A percentile compares a stretch with the other conserved stretches of the same genome.
phyloP scores from a whole-genome alignment of 2,113 vertebrate genomes.

The Labeo catla region DNA sequence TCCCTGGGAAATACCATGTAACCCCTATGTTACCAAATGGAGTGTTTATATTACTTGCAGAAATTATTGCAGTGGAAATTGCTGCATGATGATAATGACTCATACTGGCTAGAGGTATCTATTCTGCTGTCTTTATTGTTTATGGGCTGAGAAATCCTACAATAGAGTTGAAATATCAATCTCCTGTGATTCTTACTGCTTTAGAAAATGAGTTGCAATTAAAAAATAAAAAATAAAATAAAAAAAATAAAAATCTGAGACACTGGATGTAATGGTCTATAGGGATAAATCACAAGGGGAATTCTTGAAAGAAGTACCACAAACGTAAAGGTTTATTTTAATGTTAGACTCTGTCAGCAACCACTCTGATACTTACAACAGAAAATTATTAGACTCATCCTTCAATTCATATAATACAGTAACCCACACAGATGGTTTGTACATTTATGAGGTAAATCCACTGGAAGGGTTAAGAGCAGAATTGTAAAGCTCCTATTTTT shows the following conservation, averaged over 20 bases:
- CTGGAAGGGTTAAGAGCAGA: not conserved
- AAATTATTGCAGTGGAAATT: constrained; percentile 48
- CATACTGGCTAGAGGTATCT: constrained; percentile 35
- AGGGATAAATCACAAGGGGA: not conserved
- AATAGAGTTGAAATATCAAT: not conserved
- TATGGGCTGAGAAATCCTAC: not conserved
- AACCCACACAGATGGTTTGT: not conserved
- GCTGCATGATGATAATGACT: constrained; percentile 49
- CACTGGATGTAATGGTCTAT: too few species aligned
- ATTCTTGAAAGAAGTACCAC: not conserved
- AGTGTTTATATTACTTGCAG: constrained; percentile 45
- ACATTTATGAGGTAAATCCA: not conserved
- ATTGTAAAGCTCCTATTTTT: not conserved
- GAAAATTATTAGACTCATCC: not conserved
- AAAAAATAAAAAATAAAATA: not conserved
- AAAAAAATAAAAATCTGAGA: too few species aligned
- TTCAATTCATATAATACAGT: not conserved
- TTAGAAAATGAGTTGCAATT: not conserved
- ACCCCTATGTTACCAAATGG: constrained; percentile 58
- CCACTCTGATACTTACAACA: not conserved
- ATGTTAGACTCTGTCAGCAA: not conserved
- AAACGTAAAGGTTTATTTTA: not conserved
- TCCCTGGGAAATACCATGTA: constrained; percentile 68
- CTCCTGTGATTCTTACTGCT: not conserved
- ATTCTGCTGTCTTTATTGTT: constrained; percentile 30